These are phyloP conservation scores for Nautilus pompilius DNA, from an alignment of 1,140 invertebrate genomes.

Conservation along the genomic window DNA sequence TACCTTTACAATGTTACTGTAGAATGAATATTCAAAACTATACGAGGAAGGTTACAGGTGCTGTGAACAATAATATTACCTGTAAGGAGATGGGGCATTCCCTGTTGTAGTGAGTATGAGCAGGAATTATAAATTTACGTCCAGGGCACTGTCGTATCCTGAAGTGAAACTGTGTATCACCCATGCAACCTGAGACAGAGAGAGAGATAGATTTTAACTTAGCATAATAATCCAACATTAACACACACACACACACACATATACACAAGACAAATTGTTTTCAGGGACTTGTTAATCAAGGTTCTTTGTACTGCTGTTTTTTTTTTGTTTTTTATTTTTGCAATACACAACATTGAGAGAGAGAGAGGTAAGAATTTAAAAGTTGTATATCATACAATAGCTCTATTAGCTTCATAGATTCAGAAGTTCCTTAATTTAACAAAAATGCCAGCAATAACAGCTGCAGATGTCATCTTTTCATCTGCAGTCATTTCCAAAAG, in stretches of 20 bases:
- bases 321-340: not conserved
- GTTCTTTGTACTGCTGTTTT: too few relatives aligned
- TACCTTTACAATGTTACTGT: too few relatives aligned
- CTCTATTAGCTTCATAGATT: too few relatives aligned
- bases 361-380: too few relatives aligned
- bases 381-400: too few relatives aligned
- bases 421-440: too few relatives aligned
- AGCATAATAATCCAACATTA: not conserved
- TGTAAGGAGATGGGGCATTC: slow-evolving; percentile 53
- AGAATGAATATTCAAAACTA: too few relatives aligned
- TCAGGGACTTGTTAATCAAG: too few relatives aligned
- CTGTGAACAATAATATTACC: slow-evolving; percentile 33
- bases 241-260: not conserved
- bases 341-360: not conserved
- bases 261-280: not conserved
- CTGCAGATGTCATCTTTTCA: too few relatives aligned
- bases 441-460: too few relatives aligned
- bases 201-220: not conserved
- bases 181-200: slow-evolving; percentile 79
- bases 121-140: slow-evolving; percentile 27
- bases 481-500: too few relatives aligned
- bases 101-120: slow-evolving; percentile 57
- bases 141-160: slow-evolving; percentile 67
- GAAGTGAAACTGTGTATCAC: slow-evolving; percentile 95
- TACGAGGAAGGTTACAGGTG: too few relatives aligned